These are phyloP conservation scores for Acanthopleura granulata DNA, from an alignment of 2,888 invertebrate genomes.

Conservation along the genomic window DNA sequence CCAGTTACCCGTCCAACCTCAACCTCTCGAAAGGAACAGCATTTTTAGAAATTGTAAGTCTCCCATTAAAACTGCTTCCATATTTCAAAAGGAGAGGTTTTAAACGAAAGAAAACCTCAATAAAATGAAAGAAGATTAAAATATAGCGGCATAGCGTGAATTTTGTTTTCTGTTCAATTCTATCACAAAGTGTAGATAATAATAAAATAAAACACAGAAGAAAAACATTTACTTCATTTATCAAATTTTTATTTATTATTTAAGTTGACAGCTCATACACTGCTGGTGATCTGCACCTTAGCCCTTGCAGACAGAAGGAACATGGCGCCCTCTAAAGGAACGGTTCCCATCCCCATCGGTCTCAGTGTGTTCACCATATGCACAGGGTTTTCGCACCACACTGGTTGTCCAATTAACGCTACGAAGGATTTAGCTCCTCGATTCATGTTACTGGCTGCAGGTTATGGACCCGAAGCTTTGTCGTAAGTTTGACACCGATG, in stretches of 20 bases:
- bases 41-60: not conserved
- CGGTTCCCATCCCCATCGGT: conserved; percentile 28
- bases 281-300: conserved; percentile 28
- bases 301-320: conserved; percentile 32
- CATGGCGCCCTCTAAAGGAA: conserved; percentile 25
- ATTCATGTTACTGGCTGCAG: conserved; percentile 25
- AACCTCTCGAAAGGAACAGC: not conserved
- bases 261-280: conserved; percentile 32
- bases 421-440: conserved; percentile 33
- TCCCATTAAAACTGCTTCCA: too few relatives aligned
- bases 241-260: not conserved
- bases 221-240: not conserved
- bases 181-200: not conserved
- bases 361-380: conserved; percentile 31
- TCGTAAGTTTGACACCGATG: conserved; percentile 25
- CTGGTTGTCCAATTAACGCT: conserved; percentile 33
- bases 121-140: too few relatives aligned
- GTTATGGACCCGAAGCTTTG: conserved; percentile 33
- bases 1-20: not conserved
- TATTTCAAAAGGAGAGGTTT: too few relatives aligned
- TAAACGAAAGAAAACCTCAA: too few relatives aligned
- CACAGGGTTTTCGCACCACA: conserved; percentile 30
- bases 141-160: too few relatives aligned
- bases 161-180: not conserved
- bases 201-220: not conserved